Percentiles rank a stretch among this genome's conserved stretches.
These are phyloP conservation scores for Drosophila colorata DNA, from an alignment of 2,888 invertebrate species.

Conservation along the genomic window DNA sequence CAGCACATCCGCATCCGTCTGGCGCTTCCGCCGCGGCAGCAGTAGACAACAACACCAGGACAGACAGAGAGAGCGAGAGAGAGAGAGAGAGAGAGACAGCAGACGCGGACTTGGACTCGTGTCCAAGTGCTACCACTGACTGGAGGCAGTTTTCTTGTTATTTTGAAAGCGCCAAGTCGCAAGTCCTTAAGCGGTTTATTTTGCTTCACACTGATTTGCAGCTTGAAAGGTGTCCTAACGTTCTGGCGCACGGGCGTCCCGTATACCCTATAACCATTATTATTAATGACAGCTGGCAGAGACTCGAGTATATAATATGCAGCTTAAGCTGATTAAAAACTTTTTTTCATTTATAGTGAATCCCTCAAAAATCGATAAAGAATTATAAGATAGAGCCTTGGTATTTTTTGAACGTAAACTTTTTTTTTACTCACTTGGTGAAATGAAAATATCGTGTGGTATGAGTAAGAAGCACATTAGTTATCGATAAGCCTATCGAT, in stretches of 20 bases:
- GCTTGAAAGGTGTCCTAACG: constrained; percentile 58
- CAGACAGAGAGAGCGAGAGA: too few species aligned
- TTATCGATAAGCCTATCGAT: too few species aligned
- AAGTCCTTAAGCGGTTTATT: constrained; percentile 80
- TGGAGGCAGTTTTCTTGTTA: constrained; percentile 75
- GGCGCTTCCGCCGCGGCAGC: constrained; percentile 52
- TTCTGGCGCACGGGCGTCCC: neutral
- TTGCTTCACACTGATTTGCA: constrained; percentile 75
- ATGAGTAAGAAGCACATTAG: too few species aligned
- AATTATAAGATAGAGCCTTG: too few species aligned
- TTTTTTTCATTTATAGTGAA: too few species aligned
- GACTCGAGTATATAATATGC: too few species aligned
- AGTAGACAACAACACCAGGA: constrained; percentile 12
- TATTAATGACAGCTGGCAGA: neutral
- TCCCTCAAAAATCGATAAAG: too few species aligned
- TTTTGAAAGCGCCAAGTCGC: constrained; percentile 75
- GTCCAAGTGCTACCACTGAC: constrained; percentile 53
- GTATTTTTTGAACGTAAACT: too few species aligned
- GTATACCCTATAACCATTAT: neutral
- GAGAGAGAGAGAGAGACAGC: neutral
- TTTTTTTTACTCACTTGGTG: too few species aligned
- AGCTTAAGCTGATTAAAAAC: too few species aligned
- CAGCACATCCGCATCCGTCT: constrained; percentile 69
- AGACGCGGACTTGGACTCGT: constrained; percentile 24
- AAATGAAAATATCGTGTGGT: too few species aligned